Conservation (phyloP, 2,888 invertebrate species). For the Tinea trinotella region DNA sequence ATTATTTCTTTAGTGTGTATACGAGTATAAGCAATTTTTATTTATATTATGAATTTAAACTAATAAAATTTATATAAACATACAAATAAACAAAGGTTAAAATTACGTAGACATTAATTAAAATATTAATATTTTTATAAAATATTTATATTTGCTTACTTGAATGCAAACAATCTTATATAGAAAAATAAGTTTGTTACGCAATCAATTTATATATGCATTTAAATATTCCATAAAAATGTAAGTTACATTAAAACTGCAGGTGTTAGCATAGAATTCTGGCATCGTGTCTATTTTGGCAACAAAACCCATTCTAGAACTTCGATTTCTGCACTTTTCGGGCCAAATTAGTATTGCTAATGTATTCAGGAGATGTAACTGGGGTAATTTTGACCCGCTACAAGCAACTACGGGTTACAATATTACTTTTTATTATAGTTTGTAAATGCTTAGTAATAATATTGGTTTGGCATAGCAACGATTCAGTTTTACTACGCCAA, state of each 20-base stretch:
- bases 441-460: no score
- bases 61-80: neutral
- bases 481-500: no score
- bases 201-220: no score
- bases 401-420: constrained; percentile 11
- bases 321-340: constrained; percentile 30
- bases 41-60: neutral
- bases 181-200: no score
- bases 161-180: no score
- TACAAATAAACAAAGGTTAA: no score
- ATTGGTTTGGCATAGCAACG: no score
- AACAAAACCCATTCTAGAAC: constrained; percentile 24
- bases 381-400: neutral
- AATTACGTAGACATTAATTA: no score
- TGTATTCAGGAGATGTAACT: constrained; percentile 29
- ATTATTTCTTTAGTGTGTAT: neutral
- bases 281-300: constrained; percentile 13
- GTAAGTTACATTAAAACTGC: neutral
- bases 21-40: neutral
- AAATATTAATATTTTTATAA: no score
- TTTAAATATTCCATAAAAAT: no score
- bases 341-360: constrained; percentile 48
- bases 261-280: constrained; percentile 11
- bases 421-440: neutral
- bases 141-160: no score